Evolutionary conservation across 2,113 vertebrate genomes (phyloP), one percentile per base, ranked within the genome.

Genomic region (Mohoua ochrocephala): DNA sequence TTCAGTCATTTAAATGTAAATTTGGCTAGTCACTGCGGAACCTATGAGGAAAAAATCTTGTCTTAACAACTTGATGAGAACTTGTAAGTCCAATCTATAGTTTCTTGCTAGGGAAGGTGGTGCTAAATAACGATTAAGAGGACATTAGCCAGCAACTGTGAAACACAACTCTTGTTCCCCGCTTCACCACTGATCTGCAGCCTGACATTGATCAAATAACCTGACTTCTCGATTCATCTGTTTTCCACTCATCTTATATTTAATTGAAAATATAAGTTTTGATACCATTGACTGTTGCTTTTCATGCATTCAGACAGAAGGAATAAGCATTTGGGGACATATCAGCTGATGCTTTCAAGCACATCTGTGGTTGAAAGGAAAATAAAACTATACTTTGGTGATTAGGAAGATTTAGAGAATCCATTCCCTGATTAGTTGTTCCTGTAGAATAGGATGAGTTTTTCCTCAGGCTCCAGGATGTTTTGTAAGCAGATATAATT

Each of bases 1-100:
- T 75, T 94, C 74, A 82, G 65, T 71, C 65, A 93, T 94, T 94
- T 94, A 93, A 87, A 95, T 89, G 87, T 57, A 95, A 95, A 69
- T 95, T 92, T 84, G 45, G 16, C 41, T 76, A 76, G 69, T 79
- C n/a, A 73, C 11, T 11, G 8, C 1, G n/a, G 41, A 94, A 57
- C 18, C 23, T 76, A 16, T 42, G 54, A 65, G 53, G 57, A 65
- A 87, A 68, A 94, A 89, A n/a, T 53, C 41, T n/a, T 76, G 45
- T 85, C 10, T 63, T 89, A 92, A 60, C 35, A 78, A n/a, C 68
- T 84, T 69, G 41, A 88, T 73, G 59, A 85, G 71, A 89, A 64
- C 88, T 83, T 41, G 3, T 73, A 73, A 85, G 0, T 42, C 31
- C 37, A 53, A 54, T 75, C 71, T 89, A 21, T 23, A 73, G 13